Evolutionary conservation across 2,888 invertebrate genomes (phyloP).

Genomic region (Temnothorax rugatulus): DNA sequence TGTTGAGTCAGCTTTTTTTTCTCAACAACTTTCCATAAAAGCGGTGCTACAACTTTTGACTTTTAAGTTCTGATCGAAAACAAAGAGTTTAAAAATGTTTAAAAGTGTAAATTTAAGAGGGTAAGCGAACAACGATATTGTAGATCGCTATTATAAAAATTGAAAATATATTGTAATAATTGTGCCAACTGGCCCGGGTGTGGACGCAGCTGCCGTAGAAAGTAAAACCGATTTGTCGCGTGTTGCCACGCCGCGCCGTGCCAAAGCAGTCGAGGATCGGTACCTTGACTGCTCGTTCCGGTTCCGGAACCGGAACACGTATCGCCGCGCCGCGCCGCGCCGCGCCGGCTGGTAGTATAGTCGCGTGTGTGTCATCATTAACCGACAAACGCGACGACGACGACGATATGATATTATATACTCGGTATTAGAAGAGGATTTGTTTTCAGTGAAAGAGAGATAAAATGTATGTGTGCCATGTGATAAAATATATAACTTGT

Average conservation of each 20-base stretch:
- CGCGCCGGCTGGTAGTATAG: conserved; percentile 47
- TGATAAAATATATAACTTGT: neutral
- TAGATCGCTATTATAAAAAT: neutral
- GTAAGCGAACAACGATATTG: neutral
- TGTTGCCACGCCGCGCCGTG: too few relatives aligned
- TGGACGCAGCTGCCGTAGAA: conserved; percentile 26
- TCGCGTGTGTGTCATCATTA: conserved; percentile 66
- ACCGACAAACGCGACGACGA: conserved; percentile 39
- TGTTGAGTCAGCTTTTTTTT: neutral
- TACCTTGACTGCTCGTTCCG: too few relatives aligned
- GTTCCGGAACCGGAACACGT: too few relatives aligned
- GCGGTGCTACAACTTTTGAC: neutral
- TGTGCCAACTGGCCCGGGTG: neutral
- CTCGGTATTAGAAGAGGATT: neutral
- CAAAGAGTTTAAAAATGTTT: neutral
- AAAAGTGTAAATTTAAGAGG: neutral
- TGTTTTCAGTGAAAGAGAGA: too few relatives aligned
- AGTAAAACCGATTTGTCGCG: conserved; percentile 8
- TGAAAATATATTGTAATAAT: neutral
- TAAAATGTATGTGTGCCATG: neutral
- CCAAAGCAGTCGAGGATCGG: too few relatives aligned
- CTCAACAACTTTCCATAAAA: neutral
- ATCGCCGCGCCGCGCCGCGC: too few relatives aligned
- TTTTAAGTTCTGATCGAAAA: neutral
- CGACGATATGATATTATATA: neutral